A percentile compares a stretch with the other conserved stretches of the same genome.
phyloP scores from a whole-genome alignment of 2,113 vertebrate species.

The Ancistrus triradiatus region DNA sequence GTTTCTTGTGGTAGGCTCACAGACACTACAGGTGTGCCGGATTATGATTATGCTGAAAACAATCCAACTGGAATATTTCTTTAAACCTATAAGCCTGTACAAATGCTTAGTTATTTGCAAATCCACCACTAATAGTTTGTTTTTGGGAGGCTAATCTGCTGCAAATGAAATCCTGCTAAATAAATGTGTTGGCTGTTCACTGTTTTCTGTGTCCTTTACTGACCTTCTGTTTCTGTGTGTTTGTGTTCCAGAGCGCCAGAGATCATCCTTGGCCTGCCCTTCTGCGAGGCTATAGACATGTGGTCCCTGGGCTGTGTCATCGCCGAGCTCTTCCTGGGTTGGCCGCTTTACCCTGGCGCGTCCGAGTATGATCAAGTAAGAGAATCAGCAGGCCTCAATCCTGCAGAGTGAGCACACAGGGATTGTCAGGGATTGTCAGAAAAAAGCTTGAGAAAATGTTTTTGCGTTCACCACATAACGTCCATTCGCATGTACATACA shows the following conservation, averaged over 20 bases:
- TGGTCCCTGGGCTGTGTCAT: conserved; percentile 98
- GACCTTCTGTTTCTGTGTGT: conserved; percentile 16
- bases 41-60: too few relatives aligned
- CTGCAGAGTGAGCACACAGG: background rate
- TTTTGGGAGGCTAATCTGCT: background rate
- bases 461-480: too few relatives aligned
- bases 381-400: conserved; percentile 6
- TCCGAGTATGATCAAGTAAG: conserved; percentile 97
- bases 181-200: conserved; percentile 12
- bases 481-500: too few relatives aligned
- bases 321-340: conserved; percentile 96
- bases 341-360: conserved; percentile 95
- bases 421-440: too few relatives aligned
- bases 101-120: background rate
- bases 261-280: conserved; percentile 96
- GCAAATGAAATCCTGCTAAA: conserved; percentile 16
- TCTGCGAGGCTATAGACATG: conserved; percentile 98
- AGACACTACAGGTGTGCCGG: too few relatives aligned
- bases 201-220: conserved; percentile 35
- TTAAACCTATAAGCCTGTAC: too few relatives aligned
- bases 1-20: too few relatives aligned
- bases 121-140: background rate
- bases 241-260: conserved; percentile 84
- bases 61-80: too few relatives aligned
- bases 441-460: too few relatives aligned